These are phyloP conservation scores for Oostethus manadensis DNA, from an alignment of 2,113 vertebrate genomes.

Conservation along the genomic window DNA sequence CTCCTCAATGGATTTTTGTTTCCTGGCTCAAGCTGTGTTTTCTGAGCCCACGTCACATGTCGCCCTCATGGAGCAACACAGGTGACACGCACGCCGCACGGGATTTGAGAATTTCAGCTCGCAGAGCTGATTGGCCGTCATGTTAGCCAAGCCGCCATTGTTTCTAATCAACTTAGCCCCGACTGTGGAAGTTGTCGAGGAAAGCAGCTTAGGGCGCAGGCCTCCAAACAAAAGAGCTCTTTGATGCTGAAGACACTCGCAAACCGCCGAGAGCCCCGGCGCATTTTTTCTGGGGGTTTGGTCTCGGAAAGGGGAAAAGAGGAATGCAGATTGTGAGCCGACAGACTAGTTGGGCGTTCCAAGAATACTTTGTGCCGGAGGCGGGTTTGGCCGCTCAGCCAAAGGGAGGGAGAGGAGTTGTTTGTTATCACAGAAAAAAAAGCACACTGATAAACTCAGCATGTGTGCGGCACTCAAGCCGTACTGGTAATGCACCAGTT, in stretches of 20 bases:
- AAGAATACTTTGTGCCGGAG: constrained; percentile 35
- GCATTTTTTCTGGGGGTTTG: constrained; percentile 17
- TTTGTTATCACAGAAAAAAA: constrained; percentile 24
- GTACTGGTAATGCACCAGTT: neutral
- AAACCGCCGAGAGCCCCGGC: constrained; percentile 2
- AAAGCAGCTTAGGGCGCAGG: constrained; percentile 47
- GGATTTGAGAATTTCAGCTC: constrained; percentile 49
- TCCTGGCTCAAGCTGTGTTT: neutral
- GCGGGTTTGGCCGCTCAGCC: constrained; percentile 9
- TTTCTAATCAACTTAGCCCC: constrained; percentile 55
- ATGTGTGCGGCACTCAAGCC: neutral
- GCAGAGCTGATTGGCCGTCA: constrained; percentile 35
- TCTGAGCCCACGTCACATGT: constrained; percentile 26
- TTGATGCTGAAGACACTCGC: constrained; percentile 31
- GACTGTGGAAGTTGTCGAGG: constrained; percentile 37
- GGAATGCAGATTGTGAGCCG: constrained; percentile 47
- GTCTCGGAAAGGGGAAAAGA: constrained; percentile 42
- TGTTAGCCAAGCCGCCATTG: constrained; percentile 45
- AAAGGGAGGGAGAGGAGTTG: constrained; percentile 8
- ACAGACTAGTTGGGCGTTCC: constrained; percentile 38
- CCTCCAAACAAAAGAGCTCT: constrained; percentile 38
- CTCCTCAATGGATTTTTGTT: no score
- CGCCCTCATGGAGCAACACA: neutral
- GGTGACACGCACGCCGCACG: constrained; percentile 43
- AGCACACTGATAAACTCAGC: constrained; percentile 4